Evolutionary conservation across 2,113 vertebrate genomes (phyloP).

Genomic region (Strix uralensis): DNA sequence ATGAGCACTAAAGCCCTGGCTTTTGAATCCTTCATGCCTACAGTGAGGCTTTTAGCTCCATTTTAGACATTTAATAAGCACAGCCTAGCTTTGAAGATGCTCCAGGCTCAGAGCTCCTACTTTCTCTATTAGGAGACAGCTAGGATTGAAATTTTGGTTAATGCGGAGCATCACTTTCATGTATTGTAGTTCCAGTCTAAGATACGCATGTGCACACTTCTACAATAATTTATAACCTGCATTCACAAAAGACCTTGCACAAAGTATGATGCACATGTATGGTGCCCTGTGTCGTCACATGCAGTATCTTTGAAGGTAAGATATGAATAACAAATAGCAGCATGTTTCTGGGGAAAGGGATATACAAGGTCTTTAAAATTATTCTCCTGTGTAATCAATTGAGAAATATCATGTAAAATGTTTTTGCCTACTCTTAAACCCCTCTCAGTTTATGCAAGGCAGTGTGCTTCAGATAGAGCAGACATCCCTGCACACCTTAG

Average conservation of each 20-base stretch:
- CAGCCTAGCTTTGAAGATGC: not conserved
- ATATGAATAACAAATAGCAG: not conserved
- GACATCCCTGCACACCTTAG: not conserved
- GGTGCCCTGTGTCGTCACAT: not conserved
- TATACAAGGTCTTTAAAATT: not conserved
- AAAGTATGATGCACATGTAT: not conserved
- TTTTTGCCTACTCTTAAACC: not conserved
- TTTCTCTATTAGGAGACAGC: not conserved
- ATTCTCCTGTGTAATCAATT: not conserved
- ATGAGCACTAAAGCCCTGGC: not conserved
- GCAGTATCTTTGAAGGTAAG: not conserved
- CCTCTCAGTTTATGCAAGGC: not conserved
- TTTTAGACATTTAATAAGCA: not conserved
- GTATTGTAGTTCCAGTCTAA: not conserved
- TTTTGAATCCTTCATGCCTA: not conserved
- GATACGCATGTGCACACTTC: not conserved
- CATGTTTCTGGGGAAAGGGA: not conserved
- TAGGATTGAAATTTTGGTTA: not conserved
- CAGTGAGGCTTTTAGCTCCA: not conserved
- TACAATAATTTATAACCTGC: not conserved
- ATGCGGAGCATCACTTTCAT: not conserved
- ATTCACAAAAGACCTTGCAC: not conserved
- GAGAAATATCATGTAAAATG: not conserved
- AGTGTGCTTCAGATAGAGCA: rapidly evolving
- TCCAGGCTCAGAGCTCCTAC: not conserved